A percentile compares a stretch with the other conserved stretches of the same genome.
phyloP scores from a whole-genome alignment of 2,113 vertebrate genomes.

The Toxotes jaculatrix region DNA sequence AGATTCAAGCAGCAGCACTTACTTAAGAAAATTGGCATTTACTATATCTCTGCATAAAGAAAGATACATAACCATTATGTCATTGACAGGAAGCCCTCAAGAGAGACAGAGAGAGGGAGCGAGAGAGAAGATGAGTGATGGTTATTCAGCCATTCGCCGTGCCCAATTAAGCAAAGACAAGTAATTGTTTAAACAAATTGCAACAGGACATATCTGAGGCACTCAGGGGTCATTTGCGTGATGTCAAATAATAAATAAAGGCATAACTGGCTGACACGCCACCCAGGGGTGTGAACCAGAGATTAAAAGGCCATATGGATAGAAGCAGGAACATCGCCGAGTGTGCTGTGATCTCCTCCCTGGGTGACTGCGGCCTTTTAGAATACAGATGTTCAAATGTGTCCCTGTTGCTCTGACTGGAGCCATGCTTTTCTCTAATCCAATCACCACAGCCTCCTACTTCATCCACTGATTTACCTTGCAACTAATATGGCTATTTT shows the following conservation, averaged over 20 bases:
- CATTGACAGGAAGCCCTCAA: constrained; percentile 30
- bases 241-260: constrained; percentile 77
- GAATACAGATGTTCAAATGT: constrained; percentile 70
- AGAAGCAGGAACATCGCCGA: constrained; percentile 54
- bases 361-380: constrained; percentile 51
- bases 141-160: constrained; percentile 63
- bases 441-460: constrained; percentile 14
- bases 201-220: constrained; percentile 62
- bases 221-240: constrained; percentile 70
- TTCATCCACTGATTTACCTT: background rate
- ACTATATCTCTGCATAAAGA: constrained; percentile 48
- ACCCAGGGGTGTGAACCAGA: constrained; percentile 47
- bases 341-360: constrained; percentile 60
- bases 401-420: constrained; percentile 37
- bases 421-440: constrained; percentile 20
- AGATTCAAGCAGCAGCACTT: constrained; percentile 36
- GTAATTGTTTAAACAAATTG: constrained; percentile 77
- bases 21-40: constrained; percentile 62
- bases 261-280: constrained; percentile 63
- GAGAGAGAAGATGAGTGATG: constrained; percentile 57
- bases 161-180: constrained; percentile 78
- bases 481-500: background rate
- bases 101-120: constrained; percentile 25
- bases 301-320: constrained; percentile 74
- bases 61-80: constrained; percentile 50